Evolutionary conservation across 2,888 invertebrate species (phyloP).

Genomic region (Unio delphinus): DNA sequence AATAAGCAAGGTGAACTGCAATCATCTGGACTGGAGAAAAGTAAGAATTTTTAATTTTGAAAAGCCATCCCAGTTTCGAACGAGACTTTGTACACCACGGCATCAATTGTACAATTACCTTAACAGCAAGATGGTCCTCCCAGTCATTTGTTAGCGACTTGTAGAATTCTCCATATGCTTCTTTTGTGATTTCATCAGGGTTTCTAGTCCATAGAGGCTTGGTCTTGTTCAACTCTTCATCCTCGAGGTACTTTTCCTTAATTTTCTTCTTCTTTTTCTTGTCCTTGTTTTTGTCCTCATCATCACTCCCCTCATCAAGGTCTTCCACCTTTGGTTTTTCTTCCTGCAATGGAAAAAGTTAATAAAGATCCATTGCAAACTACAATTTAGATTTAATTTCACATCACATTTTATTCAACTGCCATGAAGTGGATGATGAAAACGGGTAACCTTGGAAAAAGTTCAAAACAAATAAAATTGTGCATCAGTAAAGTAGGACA

Average conservation of each 20-base stretch:
- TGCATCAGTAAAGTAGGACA: too few relatives aligned
- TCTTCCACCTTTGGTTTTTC: constrained; percentile 82
- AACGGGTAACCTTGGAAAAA: too few relatives aligned
- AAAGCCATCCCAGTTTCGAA: neutral
- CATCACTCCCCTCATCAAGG: constrained; percentile 76
- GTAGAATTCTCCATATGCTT: constrained; percentile 98
- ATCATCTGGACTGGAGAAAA: too few relatives aligned
- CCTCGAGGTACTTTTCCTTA: constrained; percentile 96
- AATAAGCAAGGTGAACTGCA: too few relatives aligned
- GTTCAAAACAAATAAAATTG: too few relatives aligned
- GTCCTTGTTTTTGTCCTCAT: constrained; percentile 77
- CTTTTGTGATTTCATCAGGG: constrained; percentile 95
- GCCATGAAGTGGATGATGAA: too few relatives aligned
- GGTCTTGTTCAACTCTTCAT: constrained; percentile 98
- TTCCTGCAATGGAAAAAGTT: constrained; percentile 67
- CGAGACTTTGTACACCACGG: neutral
- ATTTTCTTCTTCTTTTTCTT: constrained; percentile 97
- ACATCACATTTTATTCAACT: too few relatives aligned
- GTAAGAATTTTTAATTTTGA: too few relatives aligned
- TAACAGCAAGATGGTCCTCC: constrained; percentile 97
- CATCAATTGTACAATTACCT: constrained; percentile 69
- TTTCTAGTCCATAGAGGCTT: constrained; percentile 99
- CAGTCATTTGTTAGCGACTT: constrained; percentile 97
- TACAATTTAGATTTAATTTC: too few relatives aligned
- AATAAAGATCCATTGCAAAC: too few relatives aligned